Evolutionary conservation across 2,888 invertebrate species (phyloP), one percentile per base, ranked within the genome.

Genomic region (Branchellion lobata): DNA sequence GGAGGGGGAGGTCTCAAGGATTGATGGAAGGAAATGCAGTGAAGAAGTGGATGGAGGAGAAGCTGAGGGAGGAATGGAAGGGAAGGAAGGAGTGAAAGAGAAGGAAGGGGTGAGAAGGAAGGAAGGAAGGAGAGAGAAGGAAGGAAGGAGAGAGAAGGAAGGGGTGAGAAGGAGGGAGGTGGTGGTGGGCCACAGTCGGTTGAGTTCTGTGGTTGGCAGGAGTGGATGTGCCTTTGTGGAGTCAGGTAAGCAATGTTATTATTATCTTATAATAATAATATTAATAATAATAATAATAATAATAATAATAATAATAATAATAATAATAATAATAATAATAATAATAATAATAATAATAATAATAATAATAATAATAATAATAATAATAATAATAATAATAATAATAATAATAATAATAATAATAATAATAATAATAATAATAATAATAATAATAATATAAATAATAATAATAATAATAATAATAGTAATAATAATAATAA

Each of bases 181-280:
- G n/a, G 85, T 86, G 21, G 79, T 86, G 68, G 86, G 86, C 14
- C 85, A 86, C 82, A 85, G 86, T 80, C 82, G 84, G 78, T 76
- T 86, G 1, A 83, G 84, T n/a, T 72, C 82, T 57, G 85, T 86
- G 0, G 82, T 83, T 68, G 85, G 85, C 24, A 83, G 83, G 74
- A 40, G 82, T 21, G 79, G 83, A 2, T 83, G 84, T 27, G 85
- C 86, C 80, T 83, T 86, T 78, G 81, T 86, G n/a, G 86, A 86
- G 82, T 86, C 86, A 83, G 86, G 86, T 86, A 78, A 51, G n/a
- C n/a, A n/a, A 14, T 1, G 14, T 47, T 14, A 47, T 47, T 47
- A 14, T 14, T 47, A 18, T 47, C 47, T 18, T 47, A 47, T 14
- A 47, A 18, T 47, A 47, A 18, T 47, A 47, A 47, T 14, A 47